Evolutionary conservation across 2,888 invertebrate genomes (phyloP), one percentile per base, ranked within the genome.

Genomic region (Agonopterix arenella): DNA sequence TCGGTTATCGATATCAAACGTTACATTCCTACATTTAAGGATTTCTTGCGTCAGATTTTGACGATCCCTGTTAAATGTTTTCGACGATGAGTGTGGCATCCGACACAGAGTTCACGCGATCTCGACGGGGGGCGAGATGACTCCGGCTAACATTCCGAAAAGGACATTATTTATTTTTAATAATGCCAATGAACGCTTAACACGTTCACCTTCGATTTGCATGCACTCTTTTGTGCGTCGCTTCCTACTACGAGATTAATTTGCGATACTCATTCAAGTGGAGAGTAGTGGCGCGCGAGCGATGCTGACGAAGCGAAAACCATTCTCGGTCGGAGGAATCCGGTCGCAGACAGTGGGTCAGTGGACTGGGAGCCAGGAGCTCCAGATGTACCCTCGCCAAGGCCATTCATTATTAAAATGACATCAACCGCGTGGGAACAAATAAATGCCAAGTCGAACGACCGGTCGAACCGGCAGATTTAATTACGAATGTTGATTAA

Each of bases 401-500:
- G 70, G 68, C 72, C 78, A 74, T 75, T 80, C 77, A 81, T 82
- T 81, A 84, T 84, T 80, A 81, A 84, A 82, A 81, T 80, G 84
- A 85, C 84, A 84, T 85, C 82, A 86, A 84, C 79, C 74, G 79
- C 85, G 86, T 86, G 86, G 84, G 86, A 88, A 86, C 80, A 69
- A 62, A 70, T 74, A 78, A 83, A 81, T 80, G 76, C 73, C 80
- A 75, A 76, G 69, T 75, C 56, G 69, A 71, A 62, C 70, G 78
- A 83, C 81, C 82, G 78, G 80, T 81, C 73, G 52, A 70, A 76
- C 78, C 73, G 76, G 76, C 77, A 67, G 68, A 80, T 83, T 84
- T 83, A 82, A 83, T 84, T 80, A 76, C 71, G 61, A 62, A 61
- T 64, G 62, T 64, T 74, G 76, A 84, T 83, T 79, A 80, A 76